phyloP scores from a whole-genome alignment of 64 coral and sea anemone species.

The Orbicella faveolata region DNA sequence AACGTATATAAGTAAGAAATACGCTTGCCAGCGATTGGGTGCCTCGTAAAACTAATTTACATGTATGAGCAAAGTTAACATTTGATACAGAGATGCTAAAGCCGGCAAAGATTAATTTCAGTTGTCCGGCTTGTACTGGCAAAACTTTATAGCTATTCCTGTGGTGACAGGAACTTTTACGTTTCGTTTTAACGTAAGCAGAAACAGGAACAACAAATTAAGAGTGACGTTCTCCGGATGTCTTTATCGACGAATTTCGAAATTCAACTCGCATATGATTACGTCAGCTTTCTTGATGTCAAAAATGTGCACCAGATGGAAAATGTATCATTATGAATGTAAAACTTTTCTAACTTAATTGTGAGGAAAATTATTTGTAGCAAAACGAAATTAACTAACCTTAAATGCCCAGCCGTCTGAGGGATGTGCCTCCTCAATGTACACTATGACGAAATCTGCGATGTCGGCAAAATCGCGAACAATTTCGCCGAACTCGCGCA shows the following conservation, averaged over 20 bases:
- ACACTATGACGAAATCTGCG: conserved; percentile 83
- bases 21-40: too few species aligned
- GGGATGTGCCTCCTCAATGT: conserved; percentile 88
- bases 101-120: too few species aligned
- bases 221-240: not conserved
- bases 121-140: too few species aligned
- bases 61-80: too few species aligned
- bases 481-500: conserved; percentile 48
- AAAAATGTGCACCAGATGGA: not conserved
- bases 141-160: too few species aligned
- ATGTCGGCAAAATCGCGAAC: conserved; percentile 48
- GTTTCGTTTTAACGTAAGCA: not conserved
- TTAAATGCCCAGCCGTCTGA: conserved; percentile 77
- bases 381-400: conserved; percentile 23
- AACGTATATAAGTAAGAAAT: not conserved
- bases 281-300: not conserved
- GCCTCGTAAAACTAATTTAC: too few species aligned
- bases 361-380: too few species aligned
- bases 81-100: too few species aligned
- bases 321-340: not conserved
- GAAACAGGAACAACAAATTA: conserved; percentile 3
- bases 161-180: too few species aligned
- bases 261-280: not conserved
- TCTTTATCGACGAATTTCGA: not conserved
- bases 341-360: not conserved